Conservation (phyloP, 2,797 vertebrate species). For the Enteromius fasciolatus region DNA sequence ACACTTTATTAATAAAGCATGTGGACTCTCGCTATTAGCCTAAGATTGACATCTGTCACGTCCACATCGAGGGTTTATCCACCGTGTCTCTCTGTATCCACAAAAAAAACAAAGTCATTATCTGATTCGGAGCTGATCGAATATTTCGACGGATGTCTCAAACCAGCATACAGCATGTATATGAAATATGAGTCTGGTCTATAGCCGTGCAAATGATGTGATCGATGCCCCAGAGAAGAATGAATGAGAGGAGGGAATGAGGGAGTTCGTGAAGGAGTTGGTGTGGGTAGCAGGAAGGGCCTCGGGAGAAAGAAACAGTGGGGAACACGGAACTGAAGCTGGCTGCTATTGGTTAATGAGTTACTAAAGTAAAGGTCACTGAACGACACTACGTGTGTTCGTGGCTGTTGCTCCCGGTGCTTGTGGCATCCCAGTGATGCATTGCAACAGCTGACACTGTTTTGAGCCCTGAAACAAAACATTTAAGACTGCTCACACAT, state of each 20-base stretch:
- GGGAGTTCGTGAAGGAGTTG: constrained; percentile 45
- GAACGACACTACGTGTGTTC: neutral
- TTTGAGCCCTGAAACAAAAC: constrained; percentile 22
- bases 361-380: neutral
- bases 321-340: constrained; percentile 5
- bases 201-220: constrained; percentile 66
- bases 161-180: constrained; percentile 38
- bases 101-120: neutral
- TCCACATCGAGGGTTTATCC: neutral
- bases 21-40: neutral
- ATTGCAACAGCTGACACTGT: constrained; percentile 15
- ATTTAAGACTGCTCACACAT: constrained; percentile 16
- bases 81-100: neutral
- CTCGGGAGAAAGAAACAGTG: neutral
- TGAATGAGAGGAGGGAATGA: constrained; percentile 64
- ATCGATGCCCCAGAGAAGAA: constrained; percentile 72
- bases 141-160: constrained; percentile 16
- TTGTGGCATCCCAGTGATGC: neutral
- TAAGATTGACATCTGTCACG: neutral
- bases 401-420: neutral
- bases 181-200: constrained; percentile 69
- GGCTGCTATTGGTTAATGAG: constrained; percentile 3
- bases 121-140: neutral
- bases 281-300: constrained; percentile 26
- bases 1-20: neutral